Evolutionary conservation across 2,888 invertebrate species (phyloP).

Genomic region (Lottia scabra): DNA sequence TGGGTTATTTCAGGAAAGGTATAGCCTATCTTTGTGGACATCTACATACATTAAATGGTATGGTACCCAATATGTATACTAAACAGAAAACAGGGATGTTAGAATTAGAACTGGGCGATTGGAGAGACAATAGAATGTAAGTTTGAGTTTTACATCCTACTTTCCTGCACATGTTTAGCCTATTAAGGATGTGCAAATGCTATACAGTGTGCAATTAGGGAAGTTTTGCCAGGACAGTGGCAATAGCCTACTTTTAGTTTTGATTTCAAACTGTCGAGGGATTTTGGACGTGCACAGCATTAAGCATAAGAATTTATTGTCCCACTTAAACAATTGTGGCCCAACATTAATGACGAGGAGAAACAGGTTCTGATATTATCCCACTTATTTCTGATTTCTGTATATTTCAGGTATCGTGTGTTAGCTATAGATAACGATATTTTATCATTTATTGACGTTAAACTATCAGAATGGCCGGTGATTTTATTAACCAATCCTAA

Average conservation of each 20-base stretch:
- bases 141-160: slow-evolving; percentile 22
- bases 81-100: slow-evolving; percentile 84
- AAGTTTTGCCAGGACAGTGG: too few relatives aligned
- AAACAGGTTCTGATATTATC: too few relatives aligned
- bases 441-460: slow-evolving; percentile 85
- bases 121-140: slow-evolving; percentile 89
- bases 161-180: too few relatives aligned
- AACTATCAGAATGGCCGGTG: slow-evolving; percentile 80
- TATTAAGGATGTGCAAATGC: too few relatives aligned
- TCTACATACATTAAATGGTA: slow-evolving; percentile 84
- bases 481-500: slow-evolving; percentile 92
- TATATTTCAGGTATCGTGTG: slow-evolving; percentile 78
- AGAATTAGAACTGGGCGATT: slow-evolving; percentile 91
- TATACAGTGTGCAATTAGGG: too few relatives aligned
- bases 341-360: too few relatives aligned
- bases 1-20: slow-evolving; percentile 66
- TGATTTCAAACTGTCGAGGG: too few relatives aligned
- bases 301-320: too few relatives aligned
- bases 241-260: too few relatives aligned
- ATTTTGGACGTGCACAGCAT: too few relatives aligned
- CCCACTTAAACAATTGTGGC: too few relatives aligned
- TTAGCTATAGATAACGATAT: slow-evolving; percentile 90
- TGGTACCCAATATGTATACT: slow-evolving; percentile 87
- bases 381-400: neutral
- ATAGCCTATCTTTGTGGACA: slow-evolving; percentile 90